Percentiles rank a stretch among this genome's conserved stretches.
Conservation (phyloP, 2,888 invertebrate species). For the Mycalesis mineus region DNA sequence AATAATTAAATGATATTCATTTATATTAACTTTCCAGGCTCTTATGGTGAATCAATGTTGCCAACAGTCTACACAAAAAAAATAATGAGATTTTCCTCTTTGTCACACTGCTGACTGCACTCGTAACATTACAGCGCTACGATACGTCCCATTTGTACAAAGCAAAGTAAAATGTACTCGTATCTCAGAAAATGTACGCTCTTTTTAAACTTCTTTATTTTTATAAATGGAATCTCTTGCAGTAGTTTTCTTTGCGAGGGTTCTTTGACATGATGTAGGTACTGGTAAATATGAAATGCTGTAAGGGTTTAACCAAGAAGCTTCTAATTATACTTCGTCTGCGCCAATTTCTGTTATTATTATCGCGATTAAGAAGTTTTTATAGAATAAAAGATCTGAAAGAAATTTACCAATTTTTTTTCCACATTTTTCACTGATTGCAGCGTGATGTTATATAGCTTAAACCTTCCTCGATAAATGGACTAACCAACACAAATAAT, state of each 20-base stretch:
- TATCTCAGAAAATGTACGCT: slow-evolving; percentile 13
- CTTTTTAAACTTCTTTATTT: slow-evolving; percentile 18
- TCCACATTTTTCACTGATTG: no score
- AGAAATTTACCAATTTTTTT: no score
- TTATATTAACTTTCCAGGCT: no score
- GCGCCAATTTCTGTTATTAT: no score
- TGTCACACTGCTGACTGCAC: neutral
- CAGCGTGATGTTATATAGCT: no score
- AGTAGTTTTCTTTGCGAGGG: slow-evolving; percentile 15
- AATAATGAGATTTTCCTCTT: neutral
- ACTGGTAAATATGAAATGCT: neutral
- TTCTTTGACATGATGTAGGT: slow-evolving; percentile 7
- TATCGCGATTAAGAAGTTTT: no score
- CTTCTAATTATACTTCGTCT: no score
- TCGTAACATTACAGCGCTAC: neutral
- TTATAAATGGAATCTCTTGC: slow-evolving; percentile 19
- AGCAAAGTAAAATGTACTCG: slow-evolving; percentile 6
- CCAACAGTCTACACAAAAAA: neutral
- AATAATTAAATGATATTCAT: no score
- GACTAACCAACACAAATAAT: no score
- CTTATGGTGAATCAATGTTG: no score
- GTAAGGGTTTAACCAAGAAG: neutral
- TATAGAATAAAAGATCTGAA: no score
- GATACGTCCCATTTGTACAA: slow-evolving; percentile 11
- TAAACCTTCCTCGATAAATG: no score